Base-by-base conservation (phyloP, 2,113 vertebrate genomes). In the Chrysemys picta region DNA sequence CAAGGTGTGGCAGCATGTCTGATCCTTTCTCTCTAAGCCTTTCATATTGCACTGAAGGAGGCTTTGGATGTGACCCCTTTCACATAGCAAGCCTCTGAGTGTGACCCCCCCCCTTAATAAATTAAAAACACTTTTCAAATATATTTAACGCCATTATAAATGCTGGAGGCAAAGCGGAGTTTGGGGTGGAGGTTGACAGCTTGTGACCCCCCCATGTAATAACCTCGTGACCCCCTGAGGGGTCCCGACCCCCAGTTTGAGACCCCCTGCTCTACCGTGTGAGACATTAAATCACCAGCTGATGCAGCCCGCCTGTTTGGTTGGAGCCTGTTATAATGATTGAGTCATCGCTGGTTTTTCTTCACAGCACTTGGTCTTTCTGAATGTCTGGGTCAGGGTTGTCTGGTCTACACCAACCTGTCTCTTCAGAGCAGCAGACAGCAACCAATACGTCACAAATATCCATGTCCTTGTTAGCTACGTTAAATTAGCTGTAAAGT, bases 331-430 rank as follows among this genome's bases (percentile, higher is more conserved):
- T 45, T 75, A 89, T 95, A 84, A 93, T 29, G 90, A 56, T 97
- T 95, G 97, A 98, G 97, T 97, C 98, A 96, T 91, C 84, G 95
- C 89, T 89, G 19, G 24, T 93, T 92, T 92, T 84, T 62, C 93
- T 13, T 52, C 3, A 1, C 89, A 95, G 95, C 24, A 0, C 87
- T 95, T 78, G 2, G 62, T 56, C 84, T 93, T 87, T 75, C n/a
- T 10, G 9, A 93, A 90, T 13, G 57, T 95, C 87, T 97, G 97
- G 92, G 88, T 96, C 42, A 80, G 96, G 93, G 84, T 59, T 81
- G 93, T 84, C 95, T 93, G 84, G 80, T 91, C 1, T 65, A 91
- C 85, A 90, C 50, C 82, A 91, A 49, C 12, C 45, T 0, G 0
- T 80, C 50, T 54, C 88, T 8, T 65, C 21, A 16, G 0, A 0